Evolutionary conservation across 2,113 vertebrate genomes (phyloP).

Genomic region (Mesembrinibis cayennensis): DNA sequence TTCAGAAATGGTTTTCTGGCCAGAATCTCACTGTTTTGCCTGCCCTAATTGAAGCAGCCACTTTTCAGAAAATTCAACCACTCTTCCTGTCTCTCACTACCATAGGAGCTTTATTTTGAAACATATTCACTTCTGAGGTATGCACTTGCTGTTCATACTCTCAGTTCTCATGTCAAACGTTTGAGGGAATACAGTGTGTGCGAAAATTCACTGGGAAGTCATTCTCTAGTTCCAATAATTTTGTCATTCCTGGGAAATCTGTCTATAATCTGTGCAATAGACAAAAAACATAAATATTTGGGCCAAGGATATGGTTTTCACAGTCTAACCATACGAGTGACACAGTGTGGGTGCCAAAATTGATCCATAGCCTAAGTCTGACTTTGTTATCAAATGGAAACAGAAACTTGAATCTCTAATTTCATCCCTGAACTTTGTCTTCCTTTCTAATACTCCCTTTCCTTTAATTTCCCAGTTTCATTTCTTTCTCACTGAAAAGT

Average conservation of each 20-base stretch:
- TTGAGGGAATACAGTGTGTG: background rate
- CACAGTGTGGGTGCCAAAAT: background rate
- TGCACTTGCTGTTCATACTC: background rate
- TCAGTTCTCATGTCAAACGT: background rate
- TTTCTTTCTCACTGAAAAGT: background rate
- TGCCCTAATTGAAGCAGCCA: background rate
- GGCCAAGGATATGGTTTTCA: background rate
- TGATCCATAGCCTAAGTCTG: background rate
- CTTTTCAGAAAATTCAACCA: background rate
- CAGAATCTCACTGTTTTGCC: background rate
- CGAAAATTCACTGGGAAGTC: background rate
- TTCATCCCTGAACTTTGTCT: background rate
- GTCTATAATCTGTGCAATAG: background rate
- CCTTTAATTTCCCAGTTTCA: background rate
- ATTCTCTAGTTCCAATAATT: background rate
- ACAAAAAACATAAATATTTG: background rate
- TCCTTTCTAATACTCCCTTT: background rate
- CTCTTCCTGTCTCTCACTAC: background rate
- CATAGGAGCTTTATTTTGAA: background rate
- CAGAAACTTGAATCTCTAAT: background rate
- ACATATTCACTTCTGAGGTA: background rate
- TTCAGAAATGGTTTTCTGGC: background rate
- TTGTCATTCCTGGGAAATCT: background rate
- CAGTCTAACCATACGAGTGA: rapidly evolving
- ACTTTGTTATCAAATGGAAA: background rate